Evolutionary conservation across 2,888 invertebrate genomes (phyloP).

Genomic region (Drosophila sordidapex): DNA sequence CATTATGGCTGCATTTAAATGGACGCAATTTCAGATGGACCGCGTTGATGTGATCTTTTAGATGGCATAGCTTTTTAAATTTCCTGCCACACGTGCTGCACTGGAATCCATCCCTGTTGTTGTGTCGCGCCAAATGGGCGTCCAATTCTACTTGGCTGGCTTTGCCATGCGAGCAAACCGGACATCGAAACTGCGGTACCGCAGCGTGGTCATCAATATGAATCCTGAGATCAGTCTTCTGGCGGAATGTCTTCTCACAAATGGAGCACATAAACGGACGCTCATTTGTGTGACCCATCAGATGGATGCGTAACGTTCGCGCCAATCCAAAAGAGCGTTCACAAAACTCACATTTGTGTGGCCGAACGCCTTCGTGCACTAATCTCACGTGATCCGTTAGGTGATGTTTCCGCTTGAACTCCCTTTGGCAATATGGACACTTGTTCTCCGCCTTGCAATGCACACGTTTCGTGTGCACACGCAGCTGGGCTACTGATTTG

Average conservation of each 20-base stretch:
- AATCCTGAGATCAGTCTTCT: conserved; percentile 39
- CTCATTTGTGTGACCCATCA: conserved; percentile 53
- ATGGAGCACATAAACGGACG: conserved; percentile 48
- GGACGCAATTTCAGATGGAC: conserved; percentile 55
- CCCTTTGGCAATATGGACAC: conserved; percentile 45
- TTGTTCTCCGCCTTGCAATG: conserved; percentile 28
- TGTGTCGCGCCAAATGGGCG: conserved; percentile 41
- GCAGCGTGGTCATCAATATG: conserved; percentile 41
- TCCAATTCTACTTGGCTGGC: conserved; percentile 41
- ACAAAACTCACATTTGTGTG: conserved; percentile 50
- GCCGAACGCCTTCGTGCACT: conserved; percentile 47
- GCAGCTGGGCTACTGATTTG: conserved; percentile 22
- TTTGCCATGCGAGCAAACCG: conserved; percentile 44
- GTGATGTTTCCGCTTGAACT: conserved; percentile 51
- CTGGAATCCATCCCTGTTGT: conserved; percentile 49
- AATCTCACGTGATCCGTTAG: conserved; percentile 44
- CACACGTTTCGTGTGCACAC: conserved; percentile 26
- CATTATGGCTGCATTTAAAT: conserved; percentile 37
- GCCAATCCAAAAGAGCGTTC: conserved; percentile 49
- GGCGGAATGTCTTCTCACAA: conserved; percentile 52
- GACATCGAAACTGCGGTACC: conserved; percentile 36
- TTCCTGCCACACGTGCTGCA: conserved; percentile 57
- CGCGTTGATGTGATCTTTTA: conserved; percentile 53
- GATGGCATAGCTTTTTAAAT: conserved; percentile 50
- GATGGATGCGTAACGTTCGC: conserved; percentile 47